These are phyloP conservation scores for Lucilia cuprina DNA, from an alignment of 1,140 invertebrate genomes.

Conservation along the genomic window DNA sequence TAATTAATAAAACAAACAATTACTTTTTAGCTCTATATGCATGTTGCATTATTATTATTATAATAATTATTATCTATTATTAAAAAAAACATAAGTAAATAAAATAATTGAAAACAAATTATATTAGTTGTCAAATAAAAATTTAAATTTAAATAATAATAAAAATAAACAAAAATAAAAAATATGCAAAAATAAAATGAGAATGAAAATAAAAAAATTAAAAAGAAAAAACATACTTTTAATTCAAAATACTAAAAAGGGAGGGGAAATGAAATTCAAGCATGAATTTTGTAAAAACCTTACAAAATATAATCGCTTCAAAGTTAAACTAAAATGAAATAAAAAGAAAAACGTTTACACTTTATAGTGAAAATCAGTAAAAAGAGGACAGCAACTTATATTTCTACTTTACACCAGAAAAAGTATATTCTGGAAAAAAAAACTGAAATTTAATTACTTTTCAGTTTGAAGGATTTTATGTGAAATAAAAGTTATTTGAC, in stretches of 20 bases:
- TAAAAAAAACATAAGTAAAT: not conserved
- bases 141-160: not conserved
- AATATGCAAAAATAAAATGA: not conserved
- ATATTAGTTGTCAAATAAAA: constrained; percentile 7
- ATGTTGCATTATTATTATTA: constrained; percentile 7
- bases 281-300: not conserved
- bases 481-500: too few species aligned
- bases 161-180: not conserved
- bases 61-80: not conserved
- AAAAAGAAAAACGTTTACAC: not conserved
- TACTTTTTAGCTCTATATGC: constrained; percentile 12
- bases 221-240: not conserved
- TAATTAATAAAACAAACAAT: not conserved
- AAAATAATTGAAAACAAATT: not conserved
- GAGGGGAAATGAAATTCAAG: not conserved
- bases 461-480: too few species aligned
- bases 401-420: too few species aligned
- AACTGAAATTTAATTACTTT: too few species aligned
- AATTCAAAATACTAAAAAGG: not conserved
- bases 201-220: not conserved
- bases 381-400: too few species aligned
- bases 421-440: too few species aligned
- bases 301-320: too few species aligned
- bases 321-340: not conserved
- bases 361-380: not conserved